phyloP scores from a whole-genome alignment of 2,888 invertebrate genomes.

The Galeruca laticollis region DNA sequence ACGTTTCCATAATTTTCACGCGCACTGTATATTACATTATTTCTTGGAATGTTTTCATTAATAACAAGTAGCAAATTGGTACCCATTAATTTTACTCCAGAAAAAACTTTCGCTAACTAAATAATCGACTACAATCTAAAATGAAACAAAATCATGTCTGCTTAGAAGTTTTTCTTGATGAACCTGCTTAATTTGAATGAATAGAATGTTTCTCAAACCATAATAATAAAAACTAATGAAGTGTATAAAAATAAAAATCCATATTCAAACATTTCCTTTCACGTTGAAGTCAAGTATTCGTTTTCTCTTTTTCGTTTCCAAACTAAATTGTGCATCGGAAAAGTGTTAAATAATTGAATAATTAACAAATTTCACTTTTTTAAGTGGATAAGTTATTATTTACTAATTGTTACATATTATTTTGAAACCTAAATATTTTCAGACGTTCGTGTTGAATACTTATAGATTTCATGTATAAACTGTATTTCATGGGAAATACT shows the following conservation, averaged over 20 bases:
- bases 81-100: too few relatives aligned
- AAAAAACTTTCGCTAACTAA: too few relatives aligned
- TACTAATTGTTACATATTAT: not conserved
- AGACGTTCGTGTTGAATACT: not conserved
- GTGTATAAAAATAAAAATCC: not conserved
- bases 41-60: too few relatives aligned
- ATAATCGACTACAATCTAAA: too few relatives aligned
- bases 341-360: not conserved
- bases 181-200: not conserved
- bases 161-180: too few relatives aligned
- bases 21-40: too few relatives aligned
- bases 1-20: too few relatives aligned
- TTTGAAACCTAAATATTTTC: not conserved
- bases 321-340: not conserved
- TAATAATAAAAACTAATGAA: not conserved
- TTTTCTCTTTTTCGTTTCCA: slow-evolving; percentile 4
- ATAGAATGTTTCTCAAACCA: not conserved
- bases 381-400: not conserved
- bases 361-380: not conserved
- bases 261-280: not conserved
- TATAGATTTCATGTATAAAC: not conserved
- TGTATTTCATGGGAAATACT: not conserved
- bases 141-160: too few relatives aligned
- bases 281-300: not conserved
- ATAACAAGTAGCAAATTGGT: too few relatives aligned